phyloP scores from a whole-genome alignment of 2,797 vertebrate species.

The Acanthopagrus latus region DNA sequence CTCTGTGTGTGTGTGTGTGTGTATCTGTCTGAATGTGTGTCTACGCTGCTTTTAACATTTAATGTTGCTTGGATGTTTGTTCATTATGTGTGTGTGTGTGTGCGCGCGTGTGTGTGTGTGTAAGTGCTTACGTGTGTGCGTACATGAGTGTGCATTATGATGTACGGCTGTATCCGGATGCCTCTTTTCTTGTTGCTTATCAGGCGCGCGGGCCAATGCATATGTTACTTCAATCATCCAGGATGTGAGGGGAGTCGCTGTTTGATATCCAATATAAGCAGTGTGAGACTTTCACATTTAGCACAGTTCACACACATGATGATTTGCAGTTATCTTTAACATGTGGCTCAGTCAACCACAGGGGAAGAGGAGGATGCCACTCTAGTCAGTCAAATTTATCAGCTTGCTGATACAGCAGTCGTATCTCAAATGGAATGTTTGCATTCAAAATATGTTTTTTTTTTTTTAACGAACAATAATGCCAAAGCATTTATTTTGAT shows the following conservation, averaged over 20 bases:
- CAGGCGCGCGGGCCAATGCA: conserved; percentile 34
- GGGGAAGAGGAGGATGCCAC: conserved; percentile 2
- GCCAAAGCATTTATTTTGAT: not conserved
- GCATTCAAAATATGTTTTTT: not conserved
- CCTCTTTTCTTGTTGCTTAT: conserved; percentile 51
- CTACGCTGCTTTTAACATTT: conserved; percentile 36
- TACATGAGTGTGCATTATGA: conserved; percentile 46
- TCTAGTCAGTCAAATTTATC: conserved; percentile 22
- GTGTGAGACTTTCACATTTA: conserved; percentile 34
- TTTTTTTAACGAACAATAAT: not conserved
- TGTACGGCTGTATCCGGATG: conserved; percentile 19
- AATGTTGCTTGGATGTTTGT: conserved; percentile 35
- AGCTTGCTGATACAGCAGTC: conserved; percentile 17
- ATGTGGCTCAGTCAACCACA: conserved; percentile 2
- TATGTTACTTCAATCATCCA: conserved; percentile 54
- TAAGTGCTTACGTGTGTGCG: not conserved
- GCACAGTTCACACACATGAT: conserved; percentile 11
- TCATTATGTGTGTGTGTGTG: conserved; percentile 17
- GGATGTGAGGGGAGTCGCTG: conserved; percentile 38
- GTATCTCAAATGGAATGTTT: not conserved
- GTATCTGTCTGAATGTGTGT: conserved; percentile 36
- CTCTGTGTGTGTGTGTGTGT: conserved; percentile 16
- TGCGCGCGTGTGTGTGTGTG: not conserved
- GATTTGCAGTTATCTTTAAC: conserved; percentile 8
- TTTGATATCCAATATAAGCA: conserved; percentile 48